A percentile compares a stretch with the other conserved stretches of the same genome.
phyloP scores from a whole-genome alignment of 2,888 invertebrate genomes.

The Apotomis turbidana region DNA sequence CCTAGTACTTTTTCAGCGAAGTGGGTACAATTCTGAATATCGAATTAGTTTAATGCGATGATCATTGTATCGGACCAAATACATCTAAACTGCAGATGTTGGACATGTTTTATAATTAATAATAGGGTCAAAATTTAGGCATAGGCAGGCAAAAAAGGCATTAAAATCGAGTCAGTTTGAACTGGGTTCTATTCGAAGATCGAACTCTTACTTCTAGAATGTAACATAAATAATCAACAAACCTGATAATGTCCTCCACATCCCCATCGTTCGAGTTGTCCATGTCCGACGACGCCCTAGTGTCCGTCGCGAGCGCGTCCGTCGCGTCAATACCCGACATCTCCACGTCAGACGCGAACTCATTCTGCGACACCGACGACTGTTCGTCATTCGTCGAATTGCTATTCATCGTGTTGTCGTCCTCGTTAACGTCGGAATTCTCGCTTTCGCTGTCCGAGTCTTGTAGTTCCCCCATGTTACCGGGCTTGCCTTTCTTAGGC shows the following conservation, averaged over 20 bases:
- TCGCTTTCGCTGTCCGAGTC: constrained; percentile 85
- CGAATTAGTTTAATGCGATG: no score
- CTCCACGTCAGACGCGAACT: constrained; percentile 86
- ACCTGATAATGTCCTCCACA: constrained; percentile 85
- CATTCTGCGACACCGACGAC: constrained; percentile 79
- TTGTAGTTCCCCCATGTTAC: constrained; percentile 81
- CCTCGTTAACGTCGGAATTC: constrained; percentile 75
- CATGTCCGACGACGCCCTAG: constrained; percentile 81
- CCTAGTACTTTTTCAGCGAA: no score
- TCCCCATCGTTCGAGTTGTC: constrained; percentile 85
- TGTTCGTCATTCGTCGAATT: constrained; percentile 76
- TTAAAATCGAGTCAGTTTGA: no score
- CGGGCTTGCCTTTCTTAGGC: constrained; percentile 84
- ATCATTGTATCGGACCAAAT: no score
- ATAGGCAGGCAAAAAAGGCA: no score
- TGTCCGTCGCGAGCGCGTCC: constrained; percentile 80
- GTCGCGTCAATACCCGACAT: constrained; percentile 85
- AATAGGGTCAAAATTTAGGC: no score
- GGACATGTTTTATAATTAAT: no score
- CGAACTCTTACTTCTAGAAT: no score
- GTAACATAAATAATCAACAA: constrained; percentile 36
- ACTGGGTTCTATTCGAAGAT: no score
- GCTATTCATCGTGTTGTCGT: constrained; percentile 76
- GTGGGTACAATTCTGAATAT: no score
- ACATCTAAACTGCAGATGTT: no score